Evolutionary conservation across 2,888 invertebrate genomes (phyloP).

Genomic region (Leptodirus hochenwartii): DNA sequence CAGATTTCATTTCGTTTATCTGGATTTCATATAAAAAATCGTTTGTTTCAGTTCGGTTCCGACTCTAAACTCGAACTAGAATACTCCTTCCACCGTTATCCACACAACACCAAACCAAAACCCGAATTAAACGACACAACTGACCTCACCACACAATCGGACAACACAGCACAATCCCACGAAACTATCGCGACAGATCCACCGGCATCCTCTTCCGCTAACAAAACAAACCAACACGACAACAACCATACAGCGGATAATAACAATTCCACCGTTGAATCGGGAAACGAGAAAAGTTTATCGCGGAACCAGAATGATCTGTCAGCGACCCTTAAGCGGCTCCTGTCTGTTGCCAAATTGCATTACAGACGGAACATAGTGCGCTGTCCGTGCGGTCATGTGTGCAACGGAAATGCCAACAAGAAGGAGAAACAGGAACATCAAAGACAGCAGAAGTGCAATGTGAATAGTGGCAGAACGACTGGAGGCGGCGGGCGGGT

Average conservation of each 20-base stretch:
- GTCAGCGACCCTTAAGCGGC: constrained; percentile 30
- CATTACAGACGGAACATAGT: constrained; percentile 25
- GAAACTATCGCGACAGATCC: constrained; percentile 7
- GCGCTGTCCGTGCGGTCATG: constrained; percentile 37
- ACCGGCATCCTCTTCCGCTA: no score
- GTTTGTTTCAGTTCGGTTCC: constrained; percentile 41
- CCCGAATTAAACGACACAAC: no score
- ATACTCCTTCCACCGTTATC: no score
- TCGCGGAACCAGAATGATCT: constrained; percentile 18
- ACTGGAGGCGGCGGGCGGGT: no score
- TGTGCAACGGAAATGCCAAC: constrained; percentile 24
- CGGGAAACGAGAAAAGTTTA: no score
- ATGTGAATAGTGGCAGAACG: no score
- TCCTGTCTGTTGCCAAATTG: constrained; percentile 35
- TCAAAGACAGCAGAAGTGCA: no score
- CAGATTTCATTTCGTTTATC: constrained; percentile 1
- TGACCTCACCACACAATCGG: background rate
- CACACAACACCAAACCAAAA: constrained; percentile 32
- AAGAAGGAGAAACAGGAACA: no score
- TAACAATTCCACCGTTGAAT: constrained; percentile 2
- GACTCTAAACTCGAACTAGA: constrained; percentile 59
- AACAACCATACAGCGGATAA: constrained; percentile 3
- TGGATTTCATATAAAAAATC: constrained; percentile 4
- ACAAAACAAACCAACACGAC: background rate
- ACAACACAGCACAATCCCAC: constrained; percentile 10